Base-by-base conservation (phyloP, 2,797 vertebrate genomes). In the Tenualosa thibaudeaui region DNA sequence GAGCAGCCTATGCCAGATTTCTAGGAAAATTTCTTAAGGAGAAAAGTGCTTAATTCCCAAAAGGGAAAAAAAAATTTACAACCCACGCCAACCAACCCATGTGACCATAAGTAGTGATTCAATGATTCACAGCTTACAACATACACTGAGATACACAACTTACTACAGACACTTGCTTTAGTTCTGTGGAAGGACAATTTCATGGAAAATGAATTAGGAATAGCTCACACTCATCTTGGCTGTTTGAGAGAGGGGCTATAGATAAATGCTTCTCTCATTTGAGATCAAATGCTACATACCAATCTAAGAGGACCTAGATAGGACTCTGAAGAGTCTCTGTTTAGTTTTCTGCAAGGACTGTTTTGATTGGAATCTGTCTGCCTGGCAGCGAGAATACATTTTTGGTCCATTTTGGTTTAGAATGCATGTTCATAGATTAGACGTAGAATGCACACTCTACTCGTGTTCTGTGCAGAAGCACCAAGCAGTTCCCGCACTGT, bases 41-140 rank as follows among this genome's bases (percentile, higher is more conserved):
- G 2, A 56, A 56, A 3, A 17, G 54, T 22, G 17, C 15, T 22
- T 56, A 22, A 19, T 3, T 56, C 19, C 17, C 19, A 22, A 19
- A 56, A 56, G 19, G 17, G 13, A 54, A 5, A 54, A 56, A 5
- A 24, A 46, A 22, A 46, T 46, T 78, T 78, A 78, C 40, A 37
- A 78, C 71, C 37, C 26, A 78, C 43, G 6, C 19, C 71, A 5
- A 78, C 71, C 17, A 2, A 8, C 71, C 15, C 40, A 71, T 40
- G 37, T 78, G 71, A 78, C 71, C 19, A 6, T 40, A 22, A 43
- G 71, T 22, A n/a, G 71, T 13, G 5, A 5, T 78, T 78, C 15
- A 46, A 40, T 19, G 12, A 78, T 78, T 78, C 71, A 78, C 71
- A 78, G 71, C 71, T 78, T 40, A 19, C 71, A 46, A 78, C 71